Base-by-base conservation (phyloP, 1,140 invertebrate species). In the Lucilia cuprina region DNA sequence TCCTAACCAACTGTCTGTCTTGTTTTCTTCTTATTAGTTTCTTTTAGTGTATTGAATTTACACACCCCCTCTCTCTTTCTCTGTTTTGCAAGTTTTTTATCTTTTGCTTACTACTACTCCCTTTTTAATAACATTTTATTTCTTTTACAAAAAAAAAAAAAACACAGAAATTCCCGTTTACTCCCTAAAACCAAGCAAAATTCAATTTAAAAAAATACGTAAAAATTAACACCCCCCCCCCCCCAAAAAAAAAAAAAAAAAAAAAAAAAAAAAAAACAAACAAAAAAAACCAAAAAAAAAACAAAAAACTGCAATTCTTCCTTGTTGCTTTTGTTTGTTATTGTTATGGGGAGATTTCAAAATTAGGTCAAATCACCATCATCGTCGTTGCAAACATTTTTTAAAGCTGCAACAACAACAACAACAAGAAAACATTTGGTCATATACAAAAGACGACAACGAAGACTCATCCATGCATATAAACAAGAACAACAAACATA, bases 361-460 rank as follows among this genome's bases (percentile, higher is more conserved):
- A 70, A 70, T 70, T 70, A 21, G 65, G 65, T 70, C 65, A 70
- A 70, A 70, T 70, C 65, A 70, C 19, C 65, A 70, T 19, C n/a
- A 70, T 19, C n/a, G n/a, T 17, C 50, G 19, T 9, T 30, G 25
- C 25, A 30, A 30, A 30, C 25, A 30, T 2, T 30, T n/a, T 2
- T 30, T 30, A 30, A 30, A 30, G 25, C 25, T 30, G 3, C n/a
- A 25, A 21, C n/a, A 70, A 30, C n/a, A 25, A 21, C n/a, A 70
- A 7, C 21, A 25, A n/a, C 65, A 21, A 70, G 9, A 1, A 70
- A 70, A 70, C 65, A 70, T 41, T 41, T 41, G 41, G 41, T 7
- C 55, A 60, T 14, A 60, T 4, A 60, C 55, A 60, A 60, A 30
- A 30, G 25, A 30, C 25, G 25, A 30, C 55, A n/a, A 60, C 55